Evolutionary conservation across 2,797 vertebrate species (phyloP).

Genomic region (Cetoscarus ocellatus): DNA sequence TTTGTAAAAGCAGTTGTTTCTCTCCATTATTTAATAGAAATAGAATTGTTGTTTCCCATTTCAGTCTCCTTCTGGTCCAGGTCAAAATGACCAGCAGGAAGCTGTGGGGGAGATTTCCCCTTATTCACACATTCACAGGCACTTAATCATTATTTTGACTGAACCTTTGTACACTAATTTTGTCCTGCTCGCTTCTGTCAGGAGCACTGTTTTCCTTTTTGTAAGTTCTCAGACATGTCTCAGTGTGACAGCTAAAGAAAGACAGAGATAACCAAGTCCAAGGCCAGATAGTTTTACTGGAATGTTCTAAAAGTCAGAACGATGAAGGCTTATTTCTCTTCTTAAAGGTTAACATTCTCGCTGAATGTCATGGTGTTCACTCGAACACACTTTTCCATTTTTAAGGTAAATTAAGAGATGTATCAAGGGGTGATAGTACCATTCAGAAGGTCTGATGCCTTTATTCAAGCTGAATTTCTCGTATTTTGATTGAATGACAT

Average conservation of each 20-base stretch:
- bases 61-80: neutral
- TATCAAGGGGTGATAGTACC: too few relatives aligned
- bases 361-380: conserved; percentile 2
- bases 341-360: conserved; percentile 24
- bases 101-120: conserved; percentile 15
- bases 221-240: conserved; percentile 29
- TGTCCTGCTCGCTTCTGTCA: conserved; percentile 13
- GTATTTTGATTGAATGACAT: too few relatives aligned
- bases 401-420: too few relatives aligned
- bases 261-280: conserved; percentile 44
- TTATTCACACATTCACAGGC: conserved; percentile 48
- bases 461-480: too few relatives aligned
- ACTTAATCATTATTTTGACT: conserved; percentile 16
- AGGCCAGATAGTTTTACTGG: conserved; percentile 50
- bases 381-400: neutral
- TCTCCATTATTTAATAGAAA: conserved; percentile 2
- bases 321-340: conserved; percentile 21
- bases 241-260: conserved; percentile 31
- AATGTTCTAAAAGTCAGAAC: conserved; percentile 46
- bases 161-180: conserved; percentile 16
- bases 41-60: neutral
- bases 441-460: too few relatives aligned
- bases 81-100: conserved; percentile 40
- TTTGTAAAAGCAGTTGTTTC: neutral
- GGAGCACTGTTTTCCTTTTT: conserved; percentile 14